Evolutionary conservation across 2,797 vertebrate genomes (phyloP).

Genomic region (Sebastes hubbsi): DNA sequence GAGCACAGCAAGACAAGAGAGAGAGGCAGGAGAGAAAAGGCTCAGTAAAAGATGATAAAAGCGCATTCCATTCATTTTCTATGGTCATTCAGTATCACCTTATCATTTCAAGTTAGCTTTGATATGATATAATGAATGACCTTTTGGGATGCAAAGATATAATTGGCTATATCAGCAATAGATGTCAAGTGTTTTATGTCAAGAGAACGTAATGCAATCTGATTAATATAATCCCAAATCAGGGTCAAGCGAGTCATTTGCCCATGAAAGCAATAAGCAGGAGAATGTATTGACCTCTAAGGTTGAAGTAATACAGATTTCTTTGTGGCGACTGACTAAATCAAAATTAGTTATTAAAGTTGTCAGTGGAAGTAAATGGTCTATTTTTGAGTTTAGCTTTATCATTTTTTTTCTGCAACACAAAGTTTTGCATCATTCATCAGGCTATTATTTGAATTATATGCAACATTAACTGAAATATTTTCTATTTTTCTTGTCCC

Average conservation of each 20-base stretch:
- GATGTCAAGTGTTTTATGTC: conserved; percentile 18
- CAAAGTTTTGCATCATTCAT: neutral
- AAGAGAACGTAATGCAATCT: neutral
- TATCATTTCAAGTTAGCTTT: conserved; percentile 59
- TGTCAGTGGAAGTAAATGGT: neutral
- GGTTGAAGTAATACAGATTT: neutral
- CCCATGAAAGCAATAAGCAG: neutral
- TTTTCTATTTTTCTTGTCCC: neutral
- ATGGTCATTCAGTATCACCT: conserved; percentile 58
- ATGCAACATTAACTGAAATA: neutral
- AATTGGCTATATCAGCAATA: neutral
- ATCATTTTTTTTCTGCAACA: neutral
- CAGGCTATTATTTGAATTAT: neutral
- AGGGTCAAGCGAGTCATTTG: neutral
- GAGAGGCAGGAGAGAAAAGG: conserved; percentile 13
- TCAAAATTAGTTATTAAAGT: neutral
- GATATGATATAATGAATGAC: conserved; percentile 69
- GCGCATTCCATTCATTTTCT: conserved; percentile 53
- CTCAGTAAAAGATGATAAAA: conserved; percentile 44
- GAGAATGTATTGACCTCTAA: neutral
- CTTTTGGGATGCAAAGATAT: conserved; percentile 53
- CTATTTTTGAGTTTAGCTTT: neutral
- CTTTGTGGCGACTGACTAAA: neutral
- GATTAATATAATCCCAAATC: neutral
- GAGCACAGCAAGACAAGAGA: conserved; percentile 48